Percentiles rank a stretch among this genome's conserved stretches.
These are phyloP conservation scores for Lophius americanus DNA, from an alignment of 2,797 vertebrate genomes.

Conservation along the genomic window DNA sequence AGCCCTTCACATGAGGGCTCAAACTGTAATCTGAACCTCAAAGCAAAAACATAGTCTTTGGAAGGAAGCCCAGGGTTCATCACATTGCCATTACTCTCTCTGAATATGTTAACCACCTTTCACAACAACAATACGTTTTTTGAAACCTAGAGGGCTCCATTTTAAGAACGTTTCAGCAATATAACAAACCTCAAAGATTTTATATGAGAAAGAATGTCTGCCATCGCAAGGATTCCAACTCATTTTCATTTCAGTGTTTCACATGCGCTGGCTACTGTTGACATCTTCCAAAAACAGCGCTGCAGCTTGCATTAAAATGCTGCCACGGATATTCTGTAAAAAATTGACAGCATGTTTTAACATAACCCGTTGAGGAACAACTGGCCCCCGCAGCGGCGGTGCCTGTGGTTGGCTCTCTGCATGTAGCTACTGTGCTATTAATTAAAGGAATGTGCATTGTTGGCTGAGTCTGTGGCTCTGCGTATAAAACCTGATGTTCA, in stretches of 20 bases:
- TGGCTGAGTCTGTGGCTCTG: conserved; percentile 73
- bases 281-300: conserved; percentile 23
- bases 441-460: conserved; percentile 79
- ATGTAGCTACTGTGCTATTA: conserved; percentile 75
- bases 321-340: conserved; percentile 55
- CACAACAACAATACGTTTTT: conserved; percentile 37
- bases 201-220: conserved; percentile 29
- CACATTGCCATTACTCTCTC: conserved; percentile 18
- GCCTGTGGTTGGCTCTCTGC: conserved; percentile 64
- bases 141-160: conserved; percentile 11
- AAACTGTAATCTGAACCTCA: conserved; percentile 45
- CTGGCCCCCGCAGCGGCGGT: conserved; percentile 45
- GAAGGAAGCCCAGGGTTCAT: conserved; percentile 4
- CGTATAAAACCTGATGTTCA: conserved; percentile 60
- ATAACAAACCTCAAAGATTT: conserved; percentile 28
- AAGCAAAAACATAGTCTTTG: conserved; percentile 30
- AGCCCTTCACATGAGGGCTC: conserved; percentile 30
- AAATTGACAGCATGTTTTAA: conserved; percentile 43
- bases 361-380: conserved; percentile 54
- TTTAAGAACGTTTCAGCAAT: conserved; percentile 28
- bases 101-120: conserved; percentile 37
- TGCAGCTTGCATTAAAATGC: conserved; percentile 25
- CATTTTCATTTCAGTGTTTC: conserved; percentile 37
- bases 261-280: conserved; percentile 11
- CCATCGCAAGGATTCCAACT: conserved; percentile 43